Conservation (phyloP, 2,113 vertebrate genomes). For the Phyllostomus discolor region DNA sequence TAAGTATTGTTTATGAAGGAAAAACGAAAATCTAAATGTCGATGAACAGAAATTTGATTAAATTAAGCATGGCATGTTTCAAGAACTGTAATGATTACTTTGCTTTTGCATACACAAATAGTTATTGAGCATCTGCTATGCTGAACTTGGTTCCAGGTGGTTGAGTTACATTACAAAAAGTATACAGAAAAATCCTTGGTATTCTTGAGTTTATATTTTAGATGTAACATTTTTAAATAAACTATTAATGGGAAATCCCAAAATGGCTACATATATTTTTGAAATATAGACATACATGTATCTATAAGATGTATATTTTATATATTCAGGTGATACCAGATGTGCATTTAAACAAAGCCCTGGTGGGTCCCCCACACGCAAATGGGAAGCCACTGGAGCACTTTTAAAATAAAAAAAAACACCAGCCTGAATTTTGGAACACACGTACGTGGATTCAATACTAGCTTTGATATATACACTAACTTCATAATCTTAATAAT, state of each 20-base stretch:
- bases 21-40: background rate
- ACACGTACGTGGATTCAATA: background rate
- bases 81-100: background rate
- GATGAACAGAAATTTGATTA: background rate
- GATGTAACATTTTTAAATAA: background rate
- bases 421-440: background rate
- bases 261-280: conserved; percentile 8
- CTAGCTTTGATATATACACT: background rate
- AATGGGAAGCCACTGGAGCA: background rate
- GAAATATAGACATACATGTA: background rate
- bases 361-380: background rate
- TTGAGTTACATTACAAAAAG: background rate
- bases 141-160: background rate
- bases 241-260: background rate
- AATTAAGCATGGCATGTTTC: background rate
- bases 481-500: background rate
- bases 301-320: background rate
- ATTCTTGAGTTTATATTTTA: background rate
- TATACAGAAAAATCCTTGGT: background rate
- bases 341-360: background rate
- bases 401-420: background rate
- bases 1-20: background rate
- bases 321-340: background rate
- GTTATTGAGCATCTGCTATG: background rate
- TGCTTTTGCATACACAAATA: background rate